A percentile compares a stretch with the other conserved stretches of the same genome.
Conservation (phyloP, 1,140 invertebrate species). For the Ips nitidus region DNA sequence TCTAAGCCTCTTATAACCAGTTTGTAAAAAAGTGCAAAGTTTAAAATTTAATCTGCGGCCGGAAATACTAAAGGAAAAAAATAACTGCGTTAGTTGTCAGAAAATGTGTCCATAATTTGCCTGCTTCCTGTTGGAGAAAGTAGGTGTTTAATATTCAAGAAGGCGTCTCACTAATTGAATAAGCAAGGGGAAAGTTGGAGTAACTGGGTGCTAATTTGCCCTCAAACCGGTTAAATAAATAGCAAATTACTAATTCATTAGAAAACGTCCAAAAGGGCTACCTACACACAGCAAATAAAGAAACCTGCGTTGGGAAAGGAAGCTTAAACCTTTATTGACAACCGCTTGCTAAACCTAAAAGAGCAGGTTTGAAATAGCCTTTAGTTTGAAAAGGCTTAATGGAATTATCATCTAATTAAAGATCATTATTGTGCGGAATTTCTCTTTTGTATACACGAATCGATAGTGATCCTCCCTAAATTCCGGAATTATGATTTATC, state of each 20-base stretch:
- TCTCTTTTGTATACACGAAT: too few species aligned
- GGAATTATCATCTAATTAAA: too few species aligned
- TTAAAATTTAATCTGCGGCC: neutral
- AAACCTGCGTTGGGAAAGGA: too few species aligned
- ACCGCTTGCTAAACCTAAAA: too few species aligned
- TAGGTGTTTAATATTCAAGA: constrained; percentile 2
- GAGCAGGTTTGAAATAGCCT: too few species aligned
- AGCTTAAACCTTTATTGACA: too few species aligned
- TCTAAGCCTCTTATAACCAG: neutral
- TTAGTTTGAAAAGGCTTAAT: too few species aligned
- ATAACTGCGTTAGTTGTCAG: neutral
- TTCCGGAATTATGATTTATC: too few species aligned
- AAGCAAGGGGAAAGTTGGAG: constrained; percentile 1
- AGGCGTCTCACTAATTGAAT: neutral
- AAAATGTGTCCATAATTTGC: neutral
- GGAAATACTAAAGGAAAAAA: neutral
- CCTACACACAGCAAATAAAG: too few species aligned
- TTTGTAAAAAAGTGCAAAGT: neutral
- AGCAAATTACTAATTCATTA: constrained; percentile 4
- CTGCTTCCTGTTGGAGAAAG: neutral
- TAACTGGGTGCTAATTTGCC: constrained; percentile 10
- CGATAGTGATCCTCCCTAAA: too few species aligned
- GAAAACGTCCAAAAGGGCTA: neutral
- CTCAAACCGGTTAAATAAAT: constrained; percentile 5
- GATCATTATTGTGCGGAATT: too few species aligned